These are phyloP conservation scores for Galerucella calmariensis DNA, from an alignment of 2,888 invertebrate genomes.

Conservation along the genomic window DNA sequence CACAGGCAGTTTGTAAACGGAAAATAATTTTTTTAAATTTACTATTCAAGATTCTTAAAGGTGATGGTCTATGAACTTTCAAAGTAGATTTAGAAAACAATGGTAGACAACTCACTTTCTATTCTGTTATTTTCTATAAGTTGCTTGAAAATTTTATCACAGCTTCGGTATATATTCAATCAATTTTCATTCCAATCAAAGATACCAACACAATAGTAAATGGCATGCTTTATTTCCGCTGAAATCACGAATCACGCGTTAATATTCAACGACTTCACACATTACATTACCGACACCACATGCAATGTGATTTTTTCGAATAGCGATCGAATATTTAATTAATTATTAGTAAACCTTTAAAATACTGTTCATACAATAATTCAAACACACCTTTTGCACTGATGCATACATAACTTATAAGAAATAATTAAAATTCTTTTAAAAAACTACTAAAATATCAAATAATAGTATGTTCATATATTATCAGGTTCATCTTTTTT, in stretches of 20 bases:
- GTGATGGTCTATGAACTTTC: not conserved
- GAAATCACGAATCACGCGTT: slow-evolving; percentile 59
- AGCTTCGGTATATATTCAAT: slow-evolving; percentile 35
- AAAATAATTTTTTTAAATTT: not conserved
- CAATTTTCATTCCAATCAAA: slow-evolving; percentile 34
- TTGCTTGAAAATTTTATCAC: slow-evolving; percentile 30
- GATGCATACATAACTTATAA: not conserved
- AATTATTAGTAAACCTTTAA: not conserved
- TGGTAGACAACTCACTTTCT: slow-evolving; percentile 41
- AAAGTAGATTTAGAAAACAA: not conserved
- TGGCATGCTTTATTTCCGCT: slow-evolving; percentile 48
- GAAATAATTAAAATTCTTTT: not conserved
- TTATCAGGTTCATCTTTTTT: not conserved
- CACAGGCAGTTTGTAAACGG: not conserved
- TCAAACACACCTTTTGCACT: not conserved
- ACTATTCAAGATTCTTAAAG: not conserved
- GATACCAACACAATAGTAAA: slow-evolving; percentile 30
- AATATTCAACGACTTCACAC: slow-evolving; percentile 51
- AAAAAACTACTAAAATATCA: too few species aligned
- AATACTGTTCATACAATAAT: not conserved
- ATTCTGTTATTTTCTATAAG: slow-evolving; percentile 34
- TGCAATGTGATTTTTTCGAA: slow-evolving; percentile 45
- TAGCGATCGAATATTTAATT: not conserved
- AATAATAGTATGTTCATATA: too few species aligned
- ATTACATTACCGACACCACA: slow-evolving; percentile 52